Evolutionary conservation across 2,888 invertebrate species (phyloP).

Genomic region (Microchrysa polita): DNA sequence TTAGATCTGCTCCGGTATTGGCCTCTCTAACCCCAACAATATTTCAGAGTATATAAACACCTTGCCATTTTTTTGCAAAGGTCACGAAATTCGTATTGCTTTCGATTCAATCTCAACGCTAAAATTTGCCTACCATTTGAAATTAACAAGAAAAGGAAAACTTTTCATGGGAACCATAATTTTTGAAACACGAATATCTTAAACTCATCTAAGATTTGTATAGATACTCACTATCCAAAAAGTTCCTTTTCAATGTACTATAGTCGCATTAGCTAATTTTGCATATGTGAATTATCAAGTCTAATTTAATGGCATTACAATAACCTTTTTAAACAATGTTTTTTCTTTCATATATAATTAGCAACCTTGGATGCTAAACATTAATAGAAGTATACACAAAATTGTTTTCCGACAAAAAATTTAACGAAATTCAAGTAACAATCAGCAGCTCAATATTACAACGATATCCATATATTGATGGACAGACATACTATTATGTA

Average conservation of each 20-base stretch:
- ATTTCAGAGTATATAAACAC: no score
- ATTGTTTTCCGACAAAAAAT: neutral
- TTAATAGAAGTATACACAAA: neutral
- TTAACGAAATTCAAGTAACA: neutral
- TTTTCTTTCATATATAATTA: constrained; percentile 17
- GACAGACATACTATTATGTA: neutral
- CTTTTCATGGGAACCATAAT: no score
- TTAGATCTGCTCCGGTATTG: no score
- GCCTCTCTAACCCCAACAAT: no score
- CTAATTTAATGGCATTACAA: constrained; percentile 3
- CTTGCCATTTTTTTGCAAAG: no score
- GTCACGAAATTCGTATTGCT: no score
- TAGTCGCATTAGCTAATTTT: constrained; percentile 29
- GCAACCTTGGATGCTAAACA: constrained; percentile 39
- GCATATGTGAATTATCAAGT: constrained; percentile 30
- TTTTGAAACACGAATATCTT: no score
- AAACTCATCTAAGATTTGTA: no score
- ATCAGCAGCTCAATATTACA: neutral
- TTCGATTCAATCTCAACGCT: no score
- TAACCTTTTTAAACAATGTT: constrained; percentile 35
- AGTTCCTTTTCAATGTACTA: constrained; percentile 28
- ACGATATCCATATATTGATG: no score
- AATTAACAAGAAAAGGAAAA: no score
- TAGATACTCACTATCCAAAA: neutral
- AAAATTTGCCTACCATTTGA: no score